Conservation (phyloP, 2,113 vertebrate species). For the Cyrtonyx montezumae region DNA sequence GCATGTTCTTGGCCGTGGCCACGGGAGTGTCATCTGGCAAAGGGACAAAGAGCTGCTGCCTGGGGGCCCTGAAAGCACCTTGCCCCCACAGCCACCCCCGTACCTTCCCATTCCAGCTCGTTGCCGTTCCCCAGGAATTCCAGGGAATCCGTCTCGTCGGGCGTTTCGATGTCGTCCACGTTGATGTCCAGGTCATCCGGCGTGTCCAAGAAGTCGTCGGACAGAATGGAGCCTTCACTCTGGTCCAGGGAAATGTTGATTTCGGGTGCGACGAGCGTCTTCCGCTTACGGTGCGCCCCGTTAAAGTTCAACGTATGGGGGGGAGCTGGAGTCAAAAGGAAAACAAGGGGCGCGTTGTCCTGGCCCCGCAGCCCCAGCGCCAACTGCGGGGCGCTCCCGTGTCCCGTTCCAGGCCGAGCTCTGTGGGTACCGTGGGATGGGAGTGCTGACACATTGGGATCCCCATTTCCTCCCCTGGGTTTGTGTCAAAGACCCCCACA, state of each 20-base stretch:
- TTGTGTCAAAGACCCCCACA: no score
- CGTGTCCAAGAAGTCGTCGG: conserved; percentile 93
- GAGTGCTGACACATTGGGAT: not conserved
- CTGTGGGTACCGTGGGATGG: not conserved
- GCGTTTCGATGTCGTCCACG: conserved; percentile 95
- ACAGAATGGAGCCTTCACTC: conserved; percentile 94
- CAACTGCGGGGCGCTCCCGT: not conserved
- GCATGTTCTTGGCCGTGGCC: conserved; percentile 91
- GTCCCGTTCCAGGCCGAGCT: accelerated
- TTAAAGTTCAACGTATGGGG: conserved; percentile 85
- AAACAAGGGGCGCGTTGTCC: not conserved
- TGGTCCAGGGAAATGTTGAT: conserved; percentile 98
- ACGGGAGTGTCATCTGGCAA: conserved; percentile 91
- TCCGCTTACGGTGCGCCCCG: conserved; percentile 84
- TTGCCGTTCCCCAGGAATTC: conserved; percentile 94
- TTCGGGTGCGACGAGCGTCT: conserved; percentile 92
- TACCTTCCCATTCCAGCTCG: conserved; percentile 98
- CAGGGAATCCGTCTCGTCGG: conserved; percentile 94
- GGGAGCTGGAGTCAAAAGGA: conserved; percentile 77
- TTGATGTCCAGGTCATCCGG: conserved; percentile 97
- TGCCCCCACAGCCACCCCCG: not conserved
- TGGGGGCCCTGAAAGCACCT: not conserved
- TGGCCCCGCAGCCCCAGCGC: not conserved
- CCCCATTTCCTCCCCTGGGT: not conserved
- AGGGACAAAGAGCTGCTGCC: not conserved